Base-by-base conservation (phyloP, 1,140 invertebrate genomes). In the Monomorium pharaonis region DNA sequence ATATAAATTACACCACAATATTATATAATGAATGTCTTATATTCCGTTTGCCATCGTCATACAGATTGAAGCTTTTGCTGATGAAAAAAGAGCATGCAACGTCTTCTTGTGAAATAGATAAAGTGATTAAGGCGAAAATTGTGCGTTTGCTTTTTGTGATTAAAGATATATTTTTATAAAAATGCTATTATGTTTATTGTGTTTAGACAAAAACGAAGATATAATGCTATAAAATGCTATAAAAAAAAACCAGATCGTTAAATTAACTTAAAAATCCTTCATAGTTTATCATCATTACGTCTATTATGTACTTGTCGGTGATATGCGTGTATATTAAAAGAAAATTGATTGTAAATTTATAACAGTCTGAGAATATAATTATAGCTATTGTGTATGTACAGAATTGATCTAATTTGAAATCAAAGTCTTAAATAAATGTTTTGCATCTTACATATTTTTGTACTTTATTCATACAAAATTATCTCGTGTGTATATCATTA, bases 141-240 rank as follows among this genome's bases (percentile, higher is more conserved):
- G 33, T 65, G 49, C 44, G 62, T 91, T 91, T 88, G 30, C 86
- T 86, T 75, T 88, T 83, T 72, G 63, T 67, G 58, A 89, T 91
- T 91, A 90, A 85, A 91, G 70, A 89, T 92, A 92, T 91, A 91
- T 92, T 91, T 92, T 92, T 90, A 89, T 92, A 92, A 86, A 72
- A 49, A 83, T 65, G 83, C 84, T 80, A n/a, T n/a, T n/a, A 60
- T 54, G 80, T 88, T 90, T 88, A 90, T 90, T 90, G 62, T 51
- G 67, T 92, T 89, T 85, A 75, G 21, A 37, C 37, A 3, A 37
- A 84, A 86, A 78, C 67, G 58, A n/a, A n/a, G 30, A 77, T 72
- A 56, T 91, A 90, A 81, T 58, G 80, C n/a, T n/a, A n/a, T n/a
- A n/a, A 33, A 83, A 37, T 72, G 44, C 51, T 76, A 69, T 51